Conservation (phyloP, 2,888 invertebrate species). For the Drosophila buzzatii region DNA sequence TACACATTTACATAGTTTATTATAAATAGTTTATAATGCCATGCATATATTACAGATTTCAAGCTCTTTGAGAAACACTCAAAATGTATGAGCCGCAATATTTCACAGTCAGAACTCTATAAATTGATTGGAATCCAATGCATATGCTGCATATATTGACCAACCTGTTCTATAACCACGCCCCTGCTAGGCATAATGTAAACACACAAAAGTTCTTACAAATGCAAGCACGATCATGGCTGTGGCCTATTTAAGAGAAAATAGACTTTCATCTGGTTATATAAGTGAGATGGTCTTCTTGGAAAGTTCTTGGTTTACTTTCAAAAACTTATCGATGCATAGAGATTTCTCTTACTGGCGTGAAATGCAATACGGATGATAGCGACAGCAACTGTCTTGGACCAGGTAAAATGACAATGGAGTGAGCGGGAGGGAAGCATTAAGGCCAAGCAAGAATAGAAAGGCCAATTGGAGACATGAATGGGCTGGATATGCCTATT, state of each 20-base stretch:
- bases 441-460: conserved; percentile 4
- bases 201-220: not conserved
- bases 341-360: not conserved
- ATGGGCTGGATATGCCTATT: not conserved
- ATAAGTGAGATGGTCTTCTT: not conserved
- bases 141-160: too few relatives aligned
- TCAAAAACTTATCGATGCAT: not conserved
- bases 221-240: not conserved
- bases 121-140: too few relatives aligned
- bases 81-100: too few relatives aligned
- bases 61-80: too few relatives aligned
- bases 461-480: conserved; percentile 16
- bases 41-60: too few relatives aligned
- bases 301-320: not conserved
- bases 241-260: conserved; percentile 3
- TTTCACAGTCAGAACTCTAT: not conserved
- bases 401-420: not conserved
- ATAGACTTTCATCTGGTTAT: conserved; percentile 1
- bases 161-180: not conserved
- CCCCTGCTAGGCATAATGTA: not conserved
- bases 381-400: not conserved
- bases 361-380: not conserved
- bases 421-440: not conserved
- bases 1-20: too few relatives aligned
- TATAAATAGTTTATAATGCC: too few relatives aligned